Base-by-base conservation (phyloP, 2,888 invertebrate genomes). In the Rhaphigaster nebulosa region DNA sequence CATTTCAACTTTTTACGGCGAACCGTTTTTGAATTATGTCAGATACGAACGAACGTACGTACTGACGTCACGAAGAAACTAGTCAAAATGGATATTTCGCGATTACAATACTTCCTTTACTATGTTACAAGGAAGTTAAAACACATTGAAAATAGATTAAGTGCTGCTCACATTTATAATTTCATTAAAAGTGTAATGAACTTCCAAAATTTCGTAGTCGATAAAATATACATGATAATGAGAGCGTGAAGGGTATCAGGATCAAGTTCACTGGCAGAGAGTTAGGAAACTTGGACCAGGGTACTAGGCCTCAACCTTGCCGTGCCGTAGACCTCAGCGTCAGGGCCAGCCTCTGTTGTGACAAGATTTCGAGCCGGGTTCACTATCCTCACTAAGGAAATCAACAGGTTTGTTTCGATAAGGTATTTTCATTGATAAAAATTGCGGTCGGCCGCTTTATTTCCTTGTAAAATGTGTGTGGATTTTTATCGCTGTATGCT, bases 221-320 rank as follows among this genome's bases (percentile, higher is more conserved):
- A 34, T 38, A 76, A 76, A 65, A 65, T 29, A 38, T 70, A 20
- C 26, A 8, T 10, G 4, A 60, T 8, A n/a, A 26, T 26, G 4
- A 29, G 29, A 15, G 60, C 60, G 20, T 76, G 38, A 76, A 70
- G 29, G 34, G 34, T 18, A 70, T 70, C 1, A 29, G 70, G 18
- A 76, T 12, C 70, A 76, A 76, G 70, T 76, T 76, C 70, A 76
- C 38, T 65, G 70, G 70, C 70, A 76, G 38, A 34, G 29, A 38
- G n/a, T 84, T 45, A n/a, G 84, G 15, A n/a, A 84, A 84, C 70
- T 2, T 38, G 6, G 84, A 84, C n/a, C 45, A 26, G 84, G 84
- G 84, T 41, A 84, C 84, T 84, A 50, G 41, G 84, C n/a, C 45
- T 45, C 84, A 45, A 41, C 45, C 84, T 84, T 84, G 84, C 45